Evolutionary conservation across 2,113 vertebrate genomes (phyloP).

Genomic region (Myrmecophaga tridactyla): DNA sequence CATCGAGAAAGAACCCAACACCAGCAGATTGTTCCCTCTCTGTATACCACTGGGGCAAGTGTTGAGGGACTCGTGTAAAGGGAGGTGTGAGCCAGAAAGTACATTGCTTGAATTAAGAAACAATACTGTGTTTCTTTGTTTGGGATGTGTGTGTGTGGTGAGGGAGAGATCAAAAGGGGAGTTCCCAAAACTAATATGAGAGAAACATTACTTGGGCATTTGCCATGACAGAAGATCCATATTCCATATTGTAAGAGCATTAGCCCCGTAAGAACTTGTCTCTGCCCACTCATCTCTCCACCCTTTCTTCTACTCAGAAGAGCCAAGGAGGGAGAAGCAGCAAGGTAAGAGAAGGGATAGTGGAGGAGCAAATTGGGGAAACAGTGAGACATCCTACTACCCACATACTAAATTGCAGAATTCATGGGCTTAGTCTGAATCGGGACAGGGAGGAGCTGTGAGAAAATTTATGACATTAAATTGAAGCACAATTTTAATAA

Average conservation of each 20-base stretch:
- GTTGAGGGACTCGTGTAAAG: neutral
- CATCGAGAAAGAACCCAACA: constrained; percentile 52
- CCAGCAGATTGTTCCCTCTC: neutral
- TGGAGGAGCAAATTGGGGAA: neutral
- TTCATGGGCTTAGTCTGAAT: neutral
- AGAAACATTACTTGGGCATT: neutral
- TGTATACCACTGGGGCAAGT: neutral
- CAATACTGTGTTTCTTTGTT: neutral
- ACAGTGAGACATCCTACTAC: neutral
- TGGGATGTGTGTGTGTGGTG: too few relatives aligned
- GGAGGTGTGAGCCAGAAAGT: neutral
- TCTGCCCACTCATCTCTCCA: neutral
- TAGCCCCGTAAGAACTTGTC: neutral
- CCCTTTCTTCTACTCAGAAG: neutral
- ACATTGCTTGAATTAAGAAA: constrained; percentile 27
- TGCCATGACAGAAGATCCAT: constrained; percentile 23
- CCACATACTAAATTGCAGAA: neutral
- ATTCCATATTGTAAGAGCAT: neutral
- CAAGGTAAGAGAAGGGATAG: rapidly evolving
- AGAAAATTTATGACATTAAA: neutral
- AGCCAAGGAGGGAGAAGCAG: neutral
- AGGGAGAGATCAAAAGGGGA: neutral
- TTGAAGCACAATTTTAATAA: neutral
- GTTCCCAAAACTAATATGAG: neutral
- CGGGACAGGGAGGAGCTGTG: neutral